Evolutionary conservation across 2,113 vertebrate species (phyloP), one percentile per base, ranked within the genome.

Genomic region (Embiotoca jacksoni): DNA sequence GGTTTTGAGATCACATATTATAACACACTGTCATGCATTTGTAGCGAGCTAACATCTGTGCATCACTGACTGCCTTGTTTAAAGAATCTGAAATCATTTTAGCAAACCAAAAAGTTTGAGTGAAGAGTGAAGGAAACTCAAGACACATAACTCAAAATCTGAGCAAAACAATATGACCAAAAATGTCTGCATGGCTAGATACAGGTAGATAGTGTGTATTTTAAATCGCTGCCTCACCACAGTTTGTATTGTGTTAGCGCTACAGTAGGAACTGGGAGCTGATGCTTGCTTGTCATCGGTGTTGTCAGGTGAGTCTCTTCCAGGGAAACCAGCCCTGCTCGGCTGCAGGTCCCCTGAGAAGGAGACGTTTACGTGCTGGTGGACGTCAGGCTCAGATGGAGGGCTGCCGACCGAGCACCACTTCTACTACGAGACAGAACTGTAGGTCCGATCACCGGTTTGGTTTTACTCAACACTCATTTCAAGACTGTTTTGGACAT

Each of bases 311-410:
- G 81, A 85, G 1, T 95, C 94, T 4, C 88, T 92, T n/a, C 97
- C 97, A 35, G 96, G 94, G 61, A 96, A 95, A 86, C 97, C 97
- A 41, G 84, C 85, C 72, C 82, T 97, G 65, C 39, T 82, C 55
- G 91, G 90, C 71, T 99, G 98, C 60, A 93, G 93, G 54, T 97
- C 96, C 49, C 94, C 95, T 1, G 96, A 97, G 58, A 99, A 97
- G 76, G 96, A 99, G 92, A 97, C 97, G 0, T 98, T 99, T 80
- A 96, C 94, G 54, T 99, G 98, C 89, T 95, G 96, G 95, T 99
- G 98, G 98, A 92, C 94, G 32, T 95, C 96, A 0, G 96, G 95
- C n/a, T 74, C 92, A 5, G 91, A 96, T 16, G 97, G 96, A 75
- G 96, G 95, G 71, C 92, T 96, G 64, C 91, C 93, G n/a, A 96